Evolutionary conservation across 2,888 invertebrate species (phyloP).

Genomic region (Cancer borealis): DNA sequence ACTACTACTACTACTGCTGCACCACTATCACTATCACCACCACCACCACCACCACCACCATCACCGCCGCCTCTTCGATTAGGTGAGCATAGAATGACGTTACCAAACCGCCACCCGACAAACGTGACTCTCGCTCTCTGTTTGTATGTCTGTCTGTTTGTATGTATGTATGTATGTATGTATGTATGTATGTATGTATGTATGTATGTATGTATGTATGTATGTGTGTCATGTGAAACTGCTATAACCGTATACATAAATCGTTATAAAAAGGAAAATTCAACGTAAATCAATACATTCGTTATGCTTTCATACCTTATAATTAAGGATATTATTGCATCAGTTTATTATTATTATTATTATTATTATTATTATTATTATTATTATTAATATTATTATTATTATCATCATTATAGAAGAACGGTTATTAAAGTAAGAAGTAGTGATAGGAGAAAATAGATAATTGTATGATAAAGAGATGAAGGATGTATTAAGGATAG

Average conservation of each 20-base stretch:
- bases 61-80: not conserved
- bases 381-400: too few species aligned
- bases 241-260: not conserved
- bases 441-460: not conserved
- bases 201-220: not conserved
- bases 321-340: too few species aligned
- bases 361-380: too few species aligned
- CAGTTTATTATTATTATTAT: too few species aligned
- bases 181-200: not conserved
- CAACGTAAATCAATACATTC: too few species aligned
- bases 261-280: too few species aligned
- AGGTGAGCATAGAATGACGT: not conserved
- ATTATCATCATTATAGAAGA: not conserved
- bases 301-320: too few species aligned
- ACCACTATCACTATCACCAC: not conserved
- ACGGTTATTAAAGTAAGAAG: not conserved
- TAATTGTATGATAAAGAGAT: not conserved
- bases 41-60: not conserved
- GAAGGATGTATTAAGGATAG: not conserved
- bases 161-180: not conserved
- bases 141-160: not conserved
- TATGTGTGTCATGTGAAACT: not conserved
- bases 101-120: not conserved
- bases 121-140: not conserved
- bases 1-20: not conserved